Evolutionary conservation across 2,888 invertebrate species (phyloP), one percentile per base, ranked within the genome.

Genomic region (Aspidapion aeneum): DNA sequence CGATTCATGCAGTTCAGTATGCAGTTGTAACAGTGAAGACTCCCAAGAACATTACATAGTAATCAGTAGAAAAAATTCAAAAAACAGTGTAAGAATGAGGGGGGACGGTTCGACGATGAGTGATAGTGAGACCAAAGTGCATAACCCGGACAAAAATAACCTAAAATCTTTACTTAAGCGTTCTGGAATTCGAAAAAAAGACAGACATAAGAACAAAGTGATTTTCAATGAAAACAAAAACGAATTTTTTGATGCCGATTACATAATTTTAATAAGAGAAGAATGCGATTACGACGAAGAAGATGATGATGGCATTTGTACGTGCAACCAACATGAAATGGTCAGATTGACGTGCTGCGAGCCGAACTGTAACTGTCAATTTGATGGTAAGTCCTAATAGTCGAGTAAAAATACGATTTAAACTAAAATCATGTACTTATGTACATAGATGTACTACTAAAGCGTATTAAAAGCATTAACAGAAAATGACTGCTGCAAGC

Each of bases 161-260:
- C 83, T 89, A 72, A 89, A 88, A 75, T 90, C 90, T 35, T 83
- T 92, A 73, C 84, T 93, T 61, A 92, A 93, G 81, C 90, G 90
- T 74, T 85, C 87, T 65, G 89, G 90, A 64, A 12, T 3, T 35
- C 83, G 85, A 62, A 84, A 82, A 68, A 89, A 88, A 77, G 82
- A 85, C 62, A 85, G 83, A 70, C 89, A 88, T 76, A 90, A 90
- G 75, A 87, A 93, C 78, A 87, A 93, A 62, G 94, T 94, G 20
- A 88, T 93, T 60, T 94, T 94, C 76, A 93, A 94, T 77, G 94
- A 94, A 81, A 91, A 89, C 74, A 87, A 91, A 60, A 94, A 94
- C 81, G 92, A 93, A 78, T 94, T 93, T 81, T 94, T 94, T 79
- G 94, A 94, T 73, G 94, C 94, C 59, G 94, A 94, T 81, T 94